Conservation (phyloP, 2,113 vertebrate species). For the Podiceps cristatus region DNA sequence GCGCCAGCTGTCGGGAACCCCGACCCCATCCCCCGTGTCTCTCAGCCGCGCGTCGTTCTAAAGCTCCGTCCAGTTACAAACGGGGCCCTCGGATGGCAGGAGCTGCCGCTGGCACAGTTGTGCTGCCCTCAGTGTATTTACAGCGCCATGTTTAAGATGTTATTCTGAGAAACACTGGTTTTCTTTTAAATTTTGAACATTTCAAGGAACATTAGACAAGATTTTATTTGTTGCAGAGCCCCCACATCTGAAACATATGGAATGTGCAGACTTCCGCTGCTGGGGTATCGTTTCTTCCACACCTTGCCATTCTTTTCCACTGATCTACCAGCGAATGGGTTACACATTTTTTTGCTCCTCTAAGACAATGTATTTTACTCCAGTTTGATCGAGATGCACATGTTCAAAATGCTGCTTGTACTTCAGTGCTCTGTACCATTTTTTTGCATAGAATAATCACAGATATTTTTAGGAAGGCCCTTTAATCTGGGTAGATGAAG, state of each 20-base stretch:
- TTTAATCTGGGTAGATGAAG: background rate
- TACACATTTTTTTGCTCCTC: background rate
- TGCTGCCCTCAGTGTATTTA: background rate
- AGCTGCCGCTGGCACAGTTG: background rate
- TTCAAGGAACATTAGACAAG: background rate
- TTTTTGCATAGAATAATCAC: background rate
- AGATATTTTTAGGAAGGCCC: background rate
- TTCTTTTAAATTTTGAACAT: background rate
- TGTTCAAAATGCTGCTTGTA: background rate
- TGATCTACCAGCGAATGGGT: background rate
- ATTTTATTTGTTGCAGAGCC: background rate
- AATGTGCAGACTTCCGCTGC: background rate
- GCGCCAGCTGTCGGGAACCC: accelerated
- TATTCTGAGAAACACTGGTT: background rate
- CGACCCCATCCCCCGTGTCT: accelerated
- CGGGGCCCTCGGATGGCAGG: background rate
- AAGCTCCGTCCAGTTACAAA: background rate
- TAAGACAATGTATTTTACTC: background rate
- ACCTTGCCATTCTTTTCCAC: background rate
- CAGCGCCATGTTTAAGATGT: accelerated
- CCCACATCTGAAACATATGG: background rate
- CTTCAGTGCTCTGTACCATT: background rate
- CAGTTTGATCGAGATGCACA: background rate
- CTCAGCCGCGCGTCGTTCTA: accelerated
- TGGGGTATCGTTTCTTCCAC: background rate